Percentiles rank a stretch among this genome's conserved stretches.
These are phyloP conservation scores for Heterochromis multidens DNA, from an alignment of 2,113 vertebrate genomes.

Conservation along the genomic window DNA sequence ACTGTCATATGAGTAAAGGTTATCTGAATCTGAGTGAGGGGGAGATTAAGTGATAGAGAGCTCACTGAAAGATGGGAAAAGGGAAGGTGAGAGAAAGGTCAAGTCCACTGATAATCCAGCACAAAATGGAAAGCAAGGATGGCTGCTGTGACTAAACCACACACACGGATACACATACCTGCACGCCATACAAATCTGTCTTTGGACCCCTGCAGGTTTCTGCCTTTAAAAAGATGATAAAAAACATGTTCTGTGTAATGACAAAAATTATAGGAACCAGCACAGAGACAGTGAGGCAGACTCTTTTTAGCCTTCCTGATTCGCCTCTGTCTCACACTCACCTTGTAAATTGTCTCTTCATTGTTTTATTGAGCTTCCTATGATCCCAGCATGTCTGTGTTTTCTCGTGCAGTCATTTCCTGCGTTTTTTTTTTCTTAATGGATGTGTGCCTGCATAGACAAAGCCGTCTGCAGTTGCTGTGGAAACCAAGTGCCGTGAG, in stretches of 20 bases:
- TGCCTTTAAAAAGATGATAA: conserved; percentile 23
- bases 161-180: background rate
- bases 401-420: background rate
- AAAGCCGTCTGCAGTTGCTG: conserved; percentile 1
- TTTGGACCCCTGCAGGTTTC: background rate
- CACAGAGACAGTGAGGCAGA: background rate
- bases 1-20: conserved; percentile 54
- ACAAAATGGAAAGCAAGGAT: conserved; percentile 14
- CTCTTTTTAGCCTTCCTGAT: background rate
- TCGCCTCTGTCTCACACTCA: background rate
- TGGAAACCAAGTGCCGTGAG: conserved; percentile 21
- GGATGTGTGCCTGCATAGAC: conserved; percentile 1
- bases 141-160: background rate
- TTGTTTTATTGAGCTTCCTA: background rate
- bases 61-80: conserved; percentile 7
- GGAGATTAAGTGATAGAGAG: conserved; percentile 5
- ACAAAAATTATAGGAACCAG: background rate
- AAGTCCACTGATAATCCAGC: conserved; percentile 17
- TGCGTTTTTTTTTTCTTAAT: conserved; percentile 12
- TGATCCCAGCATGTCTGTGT: background rate
- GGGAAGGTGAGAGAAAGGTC: conserved; percentile 42
- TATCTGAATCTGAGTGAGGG: conserved; percentile 34
- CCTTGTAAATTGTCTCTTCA: background rate
- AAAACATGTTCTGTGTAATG: background rate
- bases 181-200: background rate